Evolutionary conservation across 2,888 invertebrate genomes (phyloP), one percentile per base, ranked within the genome.

Genomic region (Mantis religiosa): DNA sequence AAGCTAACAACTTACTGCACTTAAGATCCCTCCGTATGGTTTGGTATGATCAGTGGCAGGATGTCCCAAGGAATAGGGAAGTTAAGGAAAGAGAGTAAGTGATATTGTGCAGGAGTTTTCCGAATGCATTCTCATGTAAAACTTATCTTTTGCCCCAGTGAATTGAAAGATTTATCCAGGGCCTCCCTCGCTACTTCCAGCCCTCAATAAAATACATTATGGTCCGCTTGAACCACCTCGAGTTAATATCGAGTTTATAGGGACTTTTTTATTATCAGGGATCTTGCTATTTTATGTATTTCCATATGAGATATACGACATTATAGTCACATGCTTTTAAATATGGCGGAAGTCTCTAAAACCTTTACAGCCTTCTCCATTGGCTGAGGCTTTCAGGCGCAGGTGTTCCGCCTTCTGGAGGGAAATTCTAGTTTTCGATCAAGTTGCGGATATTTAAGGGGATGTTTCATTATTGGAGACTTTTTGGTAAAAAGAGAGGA

Each of bases 161-260:
- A 87, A 87, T 87, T 87, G 87, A 87, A 87, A 87, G 87, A 87
- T 87, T 87, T 87, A 87, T 82, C 87, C 81, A 27, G 15, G 34
- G 27, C 86, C 81, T 81, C 28, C 81, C 71, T 71, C 20, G 25
- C 20, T 71, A 12, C 27, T 81, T 81, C 85, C 47, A 47, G 28
- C 84, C 84, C 34, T 34, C 34, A 71, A 71, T 71, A 71, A 71
- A 71, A 71, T 71, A 6, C 54, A 71, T 71, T 71, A 71, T 8
- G 25, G 20, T 71, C 3, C 54, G 54, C 54, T 1, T 20, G 54
- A 41, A 25, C 54, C 25, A 3, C 54, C 41, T 41, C 41, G 41
- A 41, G 41, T 71, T 71, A 71, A 71, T 71, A 20, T 71, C 15
- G 25, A 71, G 54, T 71, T 71, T 20, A 71, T 71, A 71, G 54